Percentiles rank a stretch among this genome's conserved stretches.
These are phyloP conservation scores for Oriolus oriolus DNA, from an alignment of 2,113 vertebrate species.

Conservation along the genomic window DNA sequence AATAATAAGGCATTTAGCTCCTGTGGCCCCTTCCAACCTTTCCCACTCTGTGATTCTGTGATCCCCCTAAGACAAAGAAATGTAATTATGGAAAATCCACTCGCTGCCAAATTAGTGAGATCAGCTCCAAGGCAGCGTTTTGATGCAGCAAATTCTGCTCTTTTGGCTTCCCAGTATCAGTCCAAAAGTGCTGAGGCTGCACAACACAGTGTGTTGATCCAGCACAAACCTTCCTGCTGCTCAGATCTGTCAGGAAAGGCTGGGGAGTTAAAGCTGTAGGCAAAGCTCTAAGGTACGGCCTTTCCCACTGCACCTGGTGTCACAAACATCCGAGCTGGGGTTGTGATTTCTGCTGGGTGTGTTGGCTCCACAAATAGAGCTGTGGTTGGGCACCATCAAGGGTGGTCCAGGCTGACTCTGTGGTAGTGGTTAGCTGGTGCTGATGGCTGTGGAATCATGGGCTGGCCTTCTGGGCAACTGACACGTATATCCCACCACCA, in stretches of 20 bases:
- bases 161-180: not conserved
- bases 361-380: not conserved
- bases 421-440: not conserved
- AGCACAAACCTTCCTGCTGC: not conserved
- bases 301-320: not conserved
- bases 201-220: not conserved
- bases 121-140: not conserved
- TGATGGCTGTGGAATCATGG: not conserved
- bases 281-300: fast-evolving
- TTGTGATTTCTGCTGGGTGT: not conserved
- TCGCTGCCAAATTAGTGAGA: not conserved
- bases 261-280: not conserved
- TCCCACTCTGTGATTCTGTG: not conserved
- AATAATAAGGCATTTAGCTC: not conserved
- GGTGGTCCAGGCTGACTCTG: not conserved
- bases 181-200: not conserved
- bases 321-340: not conserved
- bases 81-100: not conserved
- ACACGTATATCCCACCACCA: not conserved
- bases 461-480: not conserved
- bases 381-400: not conserved
- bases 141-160: not conserved
- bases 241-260: not conserved
- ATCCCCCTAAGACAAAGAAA: not conserved
- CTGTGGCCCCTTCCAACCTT: not conserved